A percentile compares a stretch with the other conserved stretches of the same genome.
Evolutionary conservation across 2,888 invertebrate species (phyloP).

Genomic region (Scaptomyza cyrtandrae): DNA sequence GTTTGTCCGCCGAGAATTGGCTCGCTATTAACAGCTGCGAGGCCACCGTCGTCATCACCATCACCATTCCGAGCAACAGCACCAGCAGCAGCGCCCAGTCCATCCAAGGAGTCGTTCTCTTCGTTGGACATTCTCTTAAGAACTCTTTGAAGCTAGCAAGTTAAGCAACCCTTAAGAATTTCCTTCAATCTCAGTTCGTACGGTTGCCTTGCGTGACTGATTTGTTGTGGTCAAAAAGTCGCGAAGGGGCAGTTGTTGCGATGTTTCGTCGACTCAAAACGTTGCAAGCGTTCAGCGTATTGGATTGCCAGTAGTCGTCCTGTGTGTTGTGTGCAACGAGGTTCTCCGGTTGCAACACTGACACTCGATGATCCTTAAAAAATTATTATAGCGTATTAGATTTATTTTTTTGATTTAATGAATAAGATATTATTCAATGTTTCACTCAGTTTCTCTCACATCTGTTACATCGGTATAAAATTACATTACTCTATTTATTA

Average conservation of each 20-base stretch:
- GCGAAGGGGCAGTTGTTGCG: conserved; percentile 56
- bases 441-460: neutral
- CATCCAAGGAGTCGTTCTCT: conserved; percentile 70
- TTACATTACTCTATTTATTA: neutral
- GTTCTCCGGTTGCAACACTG: conserved; percentile 15
- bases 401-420: neutral
- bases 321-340: conserved; percentile 21
- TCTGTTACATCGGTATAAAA: neutral
- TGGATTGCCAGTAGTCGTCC: conserved; percentile 39
- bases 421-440: neutral
- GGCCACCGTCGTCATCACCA: conserved; percentile 46
- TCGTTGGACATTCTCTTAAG: conserved; percentile 73
- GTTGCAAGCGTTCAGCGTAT: conserved; percentile 4
- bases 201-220: conserved; percentile 65
- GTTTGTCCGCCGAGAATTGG: conserved; percentile 77
- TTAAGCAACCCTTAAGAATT: conserved; percentile 20
- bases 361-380: conserved; percentile 16
- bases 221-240: conserved; percentile 72
- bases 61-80: conserved; percentile 14
- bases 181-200: conserved; percentile 36
- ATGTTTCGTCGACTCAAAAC: conserved; percentile 61
- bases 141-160: neutral
- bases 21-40: conserved; percentile 74
- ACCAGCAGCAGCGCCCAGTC: conserved; percentile 49
- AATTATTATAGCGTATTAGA: neutral